phyloP scores from a whole-genome alignment of 2,797 vertebrate genomes.

The Hemibagrus guttatus region DNA sequence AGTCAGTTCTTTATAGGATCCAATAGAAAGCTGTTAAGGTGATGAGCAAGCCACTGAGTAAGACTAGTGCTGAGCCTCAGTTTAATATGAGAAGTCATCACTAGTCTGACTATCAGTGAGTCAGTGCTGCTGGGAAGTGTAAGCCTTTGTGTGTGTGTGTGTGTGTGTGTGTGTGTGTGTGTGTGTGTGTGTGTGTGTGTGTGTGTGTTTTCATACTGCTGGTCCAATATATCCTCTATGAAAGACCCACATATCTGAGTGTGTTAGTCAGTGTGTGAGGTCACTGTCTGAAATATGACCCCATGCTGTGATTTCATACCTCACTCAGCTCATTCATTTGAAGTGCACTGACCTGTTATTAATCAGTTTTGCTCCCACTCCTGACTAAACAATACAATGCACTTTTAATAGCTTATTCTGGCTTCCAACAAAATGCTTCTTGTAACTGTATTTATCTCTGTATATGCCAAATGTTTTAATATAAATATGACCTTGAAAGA shows the following conservation, averaged over 20 bases:
- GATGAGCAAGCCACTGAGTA: conserved; percentile 34
- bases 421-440: neutral
- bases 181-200: neutral
- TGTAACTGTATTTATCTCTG: conserved; percentile 4
- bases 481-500: neutral
- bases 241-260: conserved; percentile 52
- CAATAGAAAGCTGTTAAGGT: conserved; percentile 15
- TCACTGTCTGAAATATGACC: conserved; percentile 59
- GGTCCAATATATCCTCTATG: conserved; percentile 32
- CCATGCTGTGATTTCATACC: conserved; percentile 47
- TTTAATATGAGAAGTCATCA: conserved; percentile 36
- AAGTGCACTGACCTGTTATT: conserved; percentile 45
- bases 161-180: conserved; percentile 7
- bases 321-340: conserved; percentile 50
- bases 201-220: conserved; percentile 5
- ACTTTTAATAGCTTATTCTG: neutral
- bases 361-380: conserved; percentile 41
- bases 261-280: conserved; percentile 56
- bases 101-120: conserved; percentile 44
- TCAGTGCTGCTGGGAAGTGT: conserved; percentile 54
- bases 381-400: neutral
- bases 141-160: conserved; percentile 10
- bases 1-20: conserved; percentile 12
- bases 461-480: neutral
- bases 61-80: conserved; percentile 40